Evolutionary conservation across 2,113 vertebrate genomes (phyloP).

Genomic region (Mola mola): DNA sequence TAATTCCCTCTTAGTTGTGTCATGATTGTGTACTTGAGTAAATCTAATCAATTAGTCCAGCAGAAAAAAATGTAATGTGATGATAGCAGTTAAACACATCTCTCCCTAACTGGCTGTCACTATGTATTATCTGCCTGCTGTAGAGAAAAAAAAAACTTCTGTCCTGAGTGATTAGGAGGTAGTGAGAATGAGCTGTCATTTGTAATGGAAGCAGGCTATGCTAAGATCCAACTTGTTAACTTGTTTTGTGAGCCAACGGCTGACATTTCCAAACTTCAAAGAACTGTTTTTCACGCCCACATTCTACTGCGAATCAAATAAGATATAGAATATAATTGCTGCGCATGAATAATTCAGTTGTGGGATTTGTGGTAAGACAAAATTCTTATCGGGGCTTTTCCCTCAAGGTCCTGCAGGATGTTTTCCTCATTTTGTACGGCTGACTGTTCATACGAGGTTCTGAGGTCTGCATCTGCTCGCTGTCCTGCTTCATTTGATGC

Average conservation of each 20-base stretch:
- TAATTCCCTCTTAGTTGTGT: too few species aligned
- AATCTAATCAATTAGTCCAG: neutral
- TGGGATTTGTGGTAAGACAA: slow-evolving; percentile 67
- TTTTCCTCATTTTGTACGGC: slow-evolving; percentile 35
- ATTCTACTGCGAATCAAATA: slow-evolving; percentile 57
- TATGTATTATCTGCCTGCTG: slow-evolving; percentile 3
- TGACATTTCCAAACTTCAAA: slow-evolving; percentile 69
- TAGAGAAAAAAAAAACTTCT: neutral
- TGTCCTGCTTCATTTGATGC: slow-evolving; percentile 42
- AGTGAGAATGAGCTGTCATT: slow-evolving; percentile 46
- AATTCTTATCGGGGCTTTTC: slow-evolving; percentile 64
- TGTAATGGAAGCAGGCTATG: slow-evolving; percentile 51
- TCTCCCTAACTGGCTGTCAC: slow-evolving; percentile 10
- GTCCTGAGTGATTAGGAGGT: slow-evolving; percentile 26
- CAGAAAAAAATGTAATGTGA: neutral
- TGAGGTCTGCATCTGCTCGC: slow-evolving; percentile 54
- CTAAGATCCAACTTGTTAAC: slow-evolving; percentile 47
- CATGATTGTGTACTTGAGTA: slow-evolving; percentile 1
- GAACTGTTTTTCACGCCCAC: slow-evolving; percentile 66
- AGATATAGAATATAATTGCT: slow-evolving; percentile 69
- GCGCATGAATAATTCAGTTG: slow-evolving; percentile 70
- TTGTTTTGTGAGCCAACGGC: slow-evolving; percentile 58
- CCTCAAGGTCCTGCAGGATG: slow-evolving; percentile 60
- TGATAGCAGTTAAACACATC: neutral
- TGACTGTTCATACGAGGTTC: slow-evolving; percentile 36